A percentile compares a stretch with the other conserved stretches of the same genome.
phyloP scores from a whole-genome alignment of 2,797 vertebrate species.

The Microtus californicus region DNA sequence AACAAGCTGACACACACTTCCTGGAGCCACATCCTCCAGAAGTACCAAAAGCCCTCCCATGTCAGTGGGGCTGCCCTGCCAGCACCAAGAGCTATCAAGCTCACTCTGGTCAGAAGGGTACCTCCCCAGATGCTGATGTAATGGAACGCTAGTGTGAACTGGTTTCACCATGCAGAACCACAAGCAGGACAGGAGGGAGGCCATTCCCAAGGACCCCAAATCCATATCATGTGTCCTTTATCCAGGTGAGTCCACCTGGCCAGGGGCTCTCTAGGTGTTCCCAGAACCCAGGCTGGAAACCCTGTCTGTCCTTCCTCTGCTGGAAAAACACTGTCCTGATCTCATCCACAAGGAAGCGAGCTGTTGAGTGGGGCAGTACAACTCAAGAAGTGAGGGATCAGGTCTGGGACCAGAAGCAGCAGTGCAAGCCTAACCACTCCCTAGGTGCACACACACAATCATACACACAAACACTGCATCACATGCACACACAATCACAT shows the following conservation, averaged over 20 bases:
- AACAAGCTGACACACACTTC: not conserved
- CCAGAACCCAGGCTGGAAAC: not conserved
- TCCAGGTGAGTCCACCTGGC: not conserved
- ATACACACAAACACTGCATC: not conserved
- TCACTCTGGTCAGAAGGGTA: not conserved
- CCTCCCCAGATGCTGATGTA: not conserved
- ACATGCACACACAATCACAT: not conserved
- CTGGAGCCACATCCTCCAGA: not conserved
- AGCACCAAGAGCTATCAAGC: not conserved
- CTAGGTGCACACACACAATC: not conserved
- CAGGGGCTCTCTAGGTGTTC: not conserved
- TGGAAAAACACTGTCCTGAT: slow-evolving; percentile 1
- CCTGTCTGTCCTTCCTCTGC: not conserved
- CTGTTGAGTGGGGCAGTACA: not conserved
- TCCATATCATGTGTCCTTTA: not conserved
- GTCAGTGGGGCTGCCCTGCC: not conserved
- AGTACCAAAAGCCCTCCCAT: not conserved
- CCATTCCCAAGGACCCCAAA: not conserved
- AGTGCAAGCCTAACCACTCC: not conserved
- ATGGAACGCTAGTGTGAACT: not conserved
- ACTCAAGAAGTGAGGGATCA: not conserved
- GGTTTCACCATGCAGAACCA: not conserved
- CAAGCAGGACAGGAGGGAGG: not conserved
- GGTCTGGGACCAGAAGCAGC: not conserved
- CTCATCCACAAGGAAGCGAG: not conserved